A percentile compares a stretch with the other conserved stretches of the same genome.
Evolutionary conservation across 2,797 vertebrate species (phyloP).

Genomic region (Acomys russatus): DNA sequence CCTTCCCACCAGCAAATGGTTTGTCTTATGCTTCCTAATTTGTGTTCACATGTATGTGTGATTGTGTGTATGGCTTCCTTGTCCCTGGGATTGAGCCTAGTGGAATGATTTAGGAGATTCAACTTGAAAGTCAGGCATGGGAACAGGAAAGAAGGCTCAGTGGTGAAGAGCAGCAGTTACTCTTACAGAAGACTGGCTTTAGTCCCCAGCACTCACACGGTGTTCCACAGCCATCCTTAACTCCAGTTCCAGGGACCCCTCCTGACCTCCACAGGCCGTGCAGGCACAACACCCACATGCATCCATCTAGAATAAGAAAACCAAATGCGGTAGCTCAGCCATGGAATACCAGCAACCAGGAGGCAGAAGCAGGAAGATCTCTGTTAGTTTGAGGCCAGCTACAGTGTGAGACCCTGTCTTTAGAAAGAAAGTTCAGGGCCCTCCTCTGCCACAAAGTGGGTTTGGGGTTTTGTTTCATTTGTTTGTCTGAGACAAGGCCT

Average conservation of each 20-base stretch:
- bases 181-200: background rate
- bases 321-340: background rate
- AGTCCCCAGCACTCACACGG: background rate
- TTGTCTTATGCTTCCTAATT: conserved; percentile 91
- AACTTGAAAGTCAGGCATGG: background rate
- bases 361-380: background rate
- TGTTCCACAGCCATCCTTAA: background rate
- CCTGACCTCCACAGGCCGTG: background rate
- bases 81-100: background rate
- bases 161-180: background rate
- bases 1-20: conserved; percentile 95
- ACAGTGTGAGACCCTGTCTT: background rate
- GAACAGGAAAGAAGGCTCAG: background rate
- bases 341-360: background rate
- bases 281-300: background rate
- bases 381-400: background rate
- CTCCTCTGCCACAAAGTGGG: background rate
- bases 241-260: background rate
- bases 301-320: background rate
- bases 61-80: background rate
- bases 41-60: background rate
- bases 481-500: background rate
- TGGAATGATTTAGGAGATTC: background rate
- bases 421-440: background rate
- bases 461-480: background rate